Evolutionary conservation across 2,888 invertebrate genomes (phyloP).

Genomic region (Drosophila demipolita): DNA sequence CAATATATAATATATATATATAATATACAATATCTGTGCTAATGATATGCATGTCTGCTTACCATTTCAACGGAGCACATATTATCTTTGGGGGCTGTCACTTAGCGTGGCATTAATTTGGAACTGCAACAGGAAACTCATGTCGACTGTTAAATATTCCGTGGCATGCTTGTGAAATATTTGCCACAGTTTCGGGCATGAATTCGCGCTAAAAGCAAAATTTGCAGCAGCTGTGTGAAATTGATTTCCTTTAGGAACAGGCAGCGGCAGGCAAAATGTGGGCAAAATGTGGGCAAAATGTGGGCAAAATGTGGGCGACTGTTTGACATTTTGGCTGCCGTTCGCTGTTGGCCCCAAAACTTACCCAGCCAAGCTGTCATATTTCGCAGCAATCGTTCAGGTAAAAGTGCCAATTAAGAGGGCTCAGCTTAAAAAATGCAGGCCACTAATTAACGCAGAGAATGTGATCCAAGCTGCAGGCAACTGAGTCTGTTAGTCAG

Average conservation of each 20-base stretch:
- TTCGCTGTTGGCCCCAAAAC: constrained; percentile 10
- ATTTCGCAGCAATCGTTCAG: constrained; percentile 63
- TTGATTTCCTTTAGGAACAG: constrained; percentile 33
- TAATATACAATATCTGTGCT: too few relatives aligned
- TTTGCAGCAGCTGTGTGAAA: constrained; percentile 33
- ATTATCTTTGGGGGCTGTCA: constrained; percentile 14
- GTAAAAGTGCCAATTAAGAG: constrained; percentile 77
- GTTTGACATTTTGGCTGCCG: constrained; percentile 43
- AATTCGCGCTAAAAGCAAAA: constrained; percentile 40
- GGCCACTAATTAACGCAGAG: constrained; percentile 63
- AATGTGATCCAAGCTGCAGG: constrained; percentile 44
- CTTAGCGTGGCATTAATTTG: constrained; percentile 24
- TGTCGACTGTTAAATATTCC: constrained; percentile 57
- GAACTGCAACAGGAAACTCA: constrained; percentile 54
- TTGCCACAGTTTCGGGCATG: constrained; percentile 35
- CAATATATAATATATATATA: not conserved
- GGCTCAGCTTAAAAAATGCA: constrained; percentile 48
- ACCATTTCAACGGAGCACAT: constrained; percentile 15
- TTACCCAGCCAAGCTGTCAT: constrained; percentile 58
- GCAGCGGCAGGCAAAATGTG: constrained; percentile 9
- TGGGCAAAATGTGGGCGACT: constrained; percentile 28
- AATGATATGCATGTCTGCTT: constrained; percentile 41
- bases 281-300: constrained; percentile 22
- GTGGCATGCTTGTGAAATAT: constrained; percentile 57
- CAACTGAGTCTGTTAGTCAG: constrained; percentile 18